A percentile compares a stretch with the other conserved stretches of the same genome.
phyloP scores from a whole-genome alignment of 1,140 invertebrate genomes.

The Anastatus disparis region DNA sequence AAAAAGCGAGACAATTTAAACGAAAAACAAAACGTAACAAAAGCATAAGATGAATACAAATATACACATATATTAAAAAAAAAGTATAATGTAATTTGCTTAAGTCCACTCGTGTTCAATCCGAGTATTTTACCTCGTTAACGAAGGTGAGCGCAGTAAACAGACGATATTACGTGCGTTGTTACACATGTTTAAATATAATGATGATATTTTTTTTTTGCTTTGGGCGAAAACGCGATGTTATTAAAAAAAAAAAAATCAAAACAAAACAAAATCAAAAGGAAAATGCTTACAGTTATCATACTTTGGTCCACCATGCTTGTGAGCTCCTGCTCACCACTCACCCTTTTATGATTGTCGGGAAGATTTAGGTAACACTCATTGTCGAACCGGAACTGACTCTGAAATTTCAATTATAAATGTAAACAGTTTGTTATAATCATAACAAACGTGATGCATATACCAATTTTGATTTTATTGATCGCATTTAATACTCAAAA shows the following conservation, averaged over 20 bases:
- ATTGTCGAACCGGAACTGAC: slow-evolving; percentile 98
- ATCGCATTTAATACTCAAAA: no score
- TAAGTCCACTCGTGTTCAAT: background rate
- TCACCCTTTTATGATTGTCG: slow-evolving; percentile 96
- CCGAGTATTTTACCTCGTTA: slow-evolving; percentile 54
- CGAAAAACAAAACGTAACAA: no score
- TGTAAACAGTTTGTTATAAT: no score
- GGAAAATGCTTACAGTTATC: slow-evolving; percentile 69
- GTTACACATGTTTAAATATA: slow-evolving; percentile 47
- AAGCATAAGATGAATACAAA: no score
- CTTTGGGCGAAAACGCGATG: slow-evolving; percentile 40
- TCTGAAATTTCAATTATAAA: slow-evolving; percentile 71
- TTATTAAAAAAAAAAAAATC: slow-evolving; percentile 59
- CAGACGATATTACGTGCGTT: slow-evolving; percentile 49
- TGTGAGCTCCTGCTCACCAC: slow-evolving; percentile 70
- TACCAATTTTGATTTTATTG: no score
- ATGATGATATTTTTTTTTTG: slow-evolving; percentile 40
- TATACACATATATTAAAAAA: no score
- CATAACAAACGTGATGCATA: no score
- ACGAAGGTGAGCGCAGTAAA: slow-evolving; percentile 56
- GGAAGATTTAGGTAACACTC: slow-evolving; percentile 95
- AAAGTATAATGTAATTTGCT: no score
- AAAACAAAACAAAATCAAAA: slow-evolving; percentile 59
- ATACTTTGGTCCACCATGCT: slow-evolving; percentile 69
- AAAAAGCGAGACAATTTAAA: no score